phyloP scores from a whole-genome alignment of 2,113 vertebrate species.

The Crotalus tigris region DNA sequence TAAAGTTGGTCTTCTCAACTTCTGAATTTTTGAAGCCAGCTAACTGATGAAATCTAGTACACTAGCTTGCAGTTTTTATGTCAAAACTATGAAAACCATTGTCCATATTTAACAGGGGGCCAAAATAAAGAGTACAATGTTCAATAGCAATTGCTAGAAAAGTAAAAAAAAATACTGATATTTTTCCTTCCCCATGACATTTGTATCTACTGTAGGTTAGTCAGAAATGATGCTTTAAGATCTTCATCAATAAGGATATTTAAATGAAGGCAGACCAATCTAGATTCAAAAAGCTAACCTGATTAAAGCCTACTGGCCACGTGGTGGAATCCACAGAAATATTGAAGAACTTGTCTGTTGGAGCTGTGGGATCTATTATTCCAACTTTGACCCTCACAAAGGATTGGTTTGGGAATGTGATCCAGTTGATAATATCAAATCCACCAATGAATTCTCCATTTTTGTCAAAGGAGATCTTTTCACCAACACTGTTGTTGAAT shows the following conservation, averaged over 20 bases:
- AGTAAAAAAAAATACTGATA: too few species aligned
- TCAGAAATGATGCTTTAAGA: background rate
- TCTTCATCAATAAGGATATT: background rate
- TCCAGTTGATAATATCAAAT: too few species aligned
- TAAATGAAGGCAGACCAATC: too few species aligned
- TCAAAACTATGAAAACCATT: too few species aligned
- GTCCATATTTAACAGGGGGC: background rate
- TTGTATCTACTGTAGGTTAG: background rate
- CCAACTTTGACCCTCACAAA: too few species aligned
- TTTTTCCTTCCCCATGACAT: too few species aligned
- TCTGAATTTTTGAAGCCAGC: background rate
- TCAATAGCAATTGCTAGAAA: background rate
- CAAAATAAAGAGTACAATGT: background rate
- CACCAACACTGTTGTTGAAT: too few species aligned
- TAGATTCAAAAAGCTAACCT: background rate
- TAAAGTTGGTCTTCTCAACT: background rate
- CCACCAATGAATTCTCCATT: too few species aligned
- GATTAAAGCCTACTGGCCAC: background rate
- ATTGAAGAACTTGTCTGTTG: background rate
- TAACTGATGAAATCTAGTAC: background rate
- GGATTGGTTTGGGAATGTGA: too few species aligned
- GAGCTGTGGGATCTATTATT: background rate
- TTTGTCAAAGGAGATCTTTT: too few species aligned
- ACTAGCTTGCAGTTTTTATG: background rate
- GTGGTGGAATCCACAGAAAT: background rate